Evolutionary conservation across 2,797 vertebrate genomes (phyloP), one percentile per base, ranked within the genome.

Genomic region (Squalus acanthias): DNA sequence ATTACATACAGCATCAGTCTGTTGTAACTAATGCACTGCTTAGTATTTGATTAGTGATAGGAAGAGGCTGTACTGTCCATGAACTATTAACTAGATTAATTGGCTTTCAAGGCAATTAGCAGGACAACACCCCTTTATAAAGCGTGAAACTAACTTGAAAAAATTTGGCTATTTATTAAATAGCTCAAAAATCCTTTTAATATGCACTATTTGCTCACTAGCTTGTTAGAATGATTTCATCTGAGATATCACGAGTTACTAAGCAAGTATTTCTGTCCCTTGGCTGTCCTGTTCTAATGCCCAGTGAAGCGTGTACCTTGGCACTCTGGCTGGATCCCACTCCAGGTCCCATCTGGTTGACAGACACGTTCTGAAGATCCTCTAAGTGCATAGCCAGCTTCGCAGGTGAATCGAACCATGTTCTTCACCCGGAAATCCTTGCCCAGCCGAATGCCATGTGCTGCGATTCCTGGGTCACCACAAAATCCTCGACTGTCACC

Each of bases 361-460:
- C 99, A 99, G 1, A 96, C 97, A 95, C 99, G 98, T 97, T 99
- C 99, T 0, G 98, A 98, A 0, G 99, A 99, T 0, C 99, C 99
- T 57, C 98, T 98, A 57, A 99, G 98, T 0, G 6, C 0, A 67
- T 99, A 99, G 9, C 99, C 99, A 0, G 99, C 98, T 97, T 99
- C 99, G 17, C 99, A 99, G 97, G 99, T 99, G 97, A 99, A 99
- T 76, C 98, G 97, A 29, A 99, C 98, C 63, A 98, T 96, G 57
- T 98, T 98, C 96, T 98, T 98, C 0, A 97, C 97, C 0, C 96
- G 97, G 5, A 99, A 99, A 97, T 98, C 98, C 0, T 99, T 99
- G 0, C 99, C 99, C 96, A 99, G 98, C 7, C 99, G 98, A 10
- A 99, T 99, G 12, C 99, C 99, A 0, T 99, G 99, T 0, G 98